Conservation (phyloP, 2,888 invertebrate species). For the Petrolisthes cinctipes region DNA sequence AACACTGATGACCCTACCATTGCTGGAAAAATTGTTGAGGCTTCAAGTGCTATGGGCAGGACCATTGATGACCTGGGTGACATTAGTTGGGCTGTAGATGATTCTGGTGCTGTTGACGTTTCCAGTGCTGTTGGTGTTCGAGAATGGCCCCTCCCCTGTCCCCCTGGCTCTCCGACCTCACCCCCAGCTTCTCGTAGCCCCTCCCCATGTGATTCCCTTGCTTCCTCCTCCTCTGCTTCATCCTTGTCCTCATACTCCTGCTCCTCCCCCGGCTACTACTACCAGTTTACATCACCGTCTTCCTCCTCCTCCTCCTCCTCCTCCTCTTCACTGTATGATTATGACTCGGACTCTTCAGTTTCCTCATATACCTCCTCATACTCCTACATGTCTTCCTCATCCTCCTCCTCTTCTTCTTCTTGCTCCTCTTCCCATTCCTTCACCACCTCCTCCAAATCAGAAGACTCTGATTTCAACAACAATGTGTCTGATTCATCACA, state of each 20-base stretch:
- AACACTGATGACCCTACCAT: neutral
- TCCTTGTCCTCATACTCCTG: constrained; percentile 22
- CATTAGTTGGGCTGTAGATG: neutral
- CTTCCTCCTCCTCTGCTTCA: constrained; percentile 35
- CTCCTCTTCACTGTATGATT: constrained; percentile 7
- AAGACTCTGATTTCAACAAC: constrained; percentile 50
- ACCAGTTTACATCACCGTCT: constrained; percentile 38
- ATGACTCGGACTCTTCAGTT: neutral
- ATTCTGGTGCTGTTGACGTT: neutral
- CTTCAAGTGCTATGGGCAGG: neutral
- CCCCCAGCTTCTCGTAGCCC: constrained; percentile 16
- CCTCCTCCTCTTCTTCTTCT: neutral
- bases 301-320: constrained; percentile 37
- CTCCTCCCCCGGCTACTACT: constrained; percentile 34
- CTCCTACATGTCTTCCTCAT: neutral
- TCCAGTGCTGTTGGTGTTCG: neutral
- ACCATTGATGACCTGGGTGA: neutral
- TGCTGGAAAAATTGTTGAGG: neutral
- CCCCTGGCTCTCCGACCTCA: constrained; percentile 26
- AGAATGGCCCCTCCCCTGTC: constrained; percentile 16
- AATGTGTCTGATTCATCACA: constrained; percentile 26
- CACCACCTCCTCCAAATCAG: constrained; percentile 38
- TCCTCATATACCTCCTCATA: constrained; percentile 36
- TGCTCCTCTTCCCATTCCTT: constrained; percentile 5
- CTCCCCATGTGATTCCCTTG: constrained; percentile 40